Percentiles rank a stretch among this genome's conserved stretches.
phyloP scores from a whole-genome alignment of 2,888 invertebrate genomes.

The Eudasyphora cyanicolor region DNA sequence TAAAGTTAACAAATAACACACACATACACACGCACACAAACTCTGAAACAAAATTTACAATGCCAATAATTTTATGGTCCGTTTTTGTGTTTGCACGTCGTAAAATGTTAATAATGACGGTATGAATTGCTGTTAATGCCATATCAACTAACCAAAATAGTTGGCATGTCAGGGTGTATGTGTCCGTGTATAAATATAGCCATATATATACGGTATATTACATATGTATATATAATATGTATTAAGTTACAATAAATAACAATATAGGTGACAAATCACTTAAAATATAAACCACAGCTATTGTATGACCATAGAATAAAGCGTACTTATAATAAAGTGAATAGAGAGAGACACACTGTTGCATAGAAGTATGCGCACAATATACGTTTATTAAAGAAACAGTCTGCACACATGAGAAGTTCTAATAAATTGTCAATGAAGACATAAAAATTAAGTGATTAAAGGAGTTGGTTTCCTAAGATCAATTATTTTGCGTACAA shows the following conservation, averaged over 20 bases:
- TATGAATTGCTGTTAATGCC: neutral
- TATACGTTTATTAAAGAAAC: no score
- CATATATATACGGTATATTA: neutral
- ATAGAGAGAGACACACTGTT: no score
- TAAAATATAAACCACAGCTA: conserved; percentile 34
- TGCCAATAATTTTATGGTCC: conserved; percentile 19
- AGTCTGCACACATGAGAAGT: no score
- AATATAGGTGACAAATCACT: conserved; percentile 55
- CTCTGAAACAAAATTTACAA: conserved; percentile 19
- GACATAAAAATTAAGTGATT: no score
- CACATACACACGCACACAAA: neutral
- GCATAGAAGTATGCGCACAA: no score
- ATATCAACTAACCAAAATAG: neutral
- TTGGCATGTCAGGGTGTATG: neutral
- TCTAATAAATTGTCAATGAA: no score
- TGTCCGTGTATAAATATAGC: neutral
- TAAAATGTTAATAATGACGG: conserved; percentile 27
- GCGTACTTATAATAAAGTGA: no score
- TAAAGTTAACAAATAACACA: neutral
- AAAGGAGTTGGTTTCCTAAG: no score
- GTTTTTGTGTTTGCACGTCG: conserved; percentile 3
- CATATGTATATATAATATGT: conserved; percentile 4
- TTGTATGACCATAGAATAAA: no score
- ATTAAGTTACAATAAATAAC: conserved; percentile 45
- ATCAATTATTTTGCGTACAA: no score